These are phyloP conservation scores for Montipora efflorescens DNA, from an alignment of 64 coral and sea anemone genomes.

Conservation along the genomic window DNA sequence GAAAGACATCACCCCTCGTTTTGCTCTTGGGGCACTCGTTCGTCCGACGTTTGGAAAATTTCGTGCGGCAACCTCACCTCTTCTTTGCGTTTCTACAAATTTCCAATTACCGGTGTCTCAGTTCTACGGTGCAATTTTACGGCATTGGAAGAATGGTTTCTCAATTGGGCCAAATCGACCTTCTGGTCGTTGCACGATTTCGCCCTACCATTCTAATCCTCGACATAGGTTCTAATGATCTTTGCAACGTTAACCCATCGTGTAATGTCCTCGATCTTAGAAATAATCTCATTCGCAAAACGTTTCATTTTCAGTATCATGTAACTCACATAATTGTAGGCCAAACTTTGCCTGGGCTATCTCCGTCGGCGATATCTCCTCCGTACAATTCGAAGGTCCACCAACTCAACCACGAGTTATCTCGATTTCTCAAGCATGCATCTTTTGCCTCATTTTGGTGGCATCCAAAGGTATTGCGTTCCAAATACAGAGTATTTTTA, in stretches of 20 bases:
- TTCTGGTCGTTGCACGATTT: not conserved
- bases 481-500: not conserved
- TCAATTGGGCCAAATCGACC: not conserved
- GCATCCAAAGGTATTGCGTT: not conserved
- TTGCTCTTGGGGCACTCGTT: not conserved
- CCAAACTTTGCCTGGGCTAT: not conserved
- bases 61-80: not conserved
- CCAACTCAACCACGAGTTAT: not conserved
- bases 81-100: not conserved
- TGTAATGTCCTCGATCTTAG: not conserved
- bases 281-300: not conserved
- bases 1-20: too few relatives aligned
- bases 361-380: not conserved
- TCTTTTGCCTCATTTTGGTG: not conserved
- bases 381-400: not conserved
- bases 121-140: not conserved
- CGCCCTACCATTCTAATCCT: not conserved
- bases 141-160: not conserved
- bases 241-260: not conserved
- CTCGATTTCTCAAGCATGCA: not conserved
- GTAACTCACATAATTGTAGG: not conserved
- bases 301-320: not conserved
- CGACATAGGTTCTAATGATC: constrained; percentile 12
- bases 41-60: constrained; percentile 22
- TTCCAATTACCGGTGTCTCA: not conserved